Conservation (phyloP, 2,113 vertebrate genomes). For the Urocolius indicus region DNA sequence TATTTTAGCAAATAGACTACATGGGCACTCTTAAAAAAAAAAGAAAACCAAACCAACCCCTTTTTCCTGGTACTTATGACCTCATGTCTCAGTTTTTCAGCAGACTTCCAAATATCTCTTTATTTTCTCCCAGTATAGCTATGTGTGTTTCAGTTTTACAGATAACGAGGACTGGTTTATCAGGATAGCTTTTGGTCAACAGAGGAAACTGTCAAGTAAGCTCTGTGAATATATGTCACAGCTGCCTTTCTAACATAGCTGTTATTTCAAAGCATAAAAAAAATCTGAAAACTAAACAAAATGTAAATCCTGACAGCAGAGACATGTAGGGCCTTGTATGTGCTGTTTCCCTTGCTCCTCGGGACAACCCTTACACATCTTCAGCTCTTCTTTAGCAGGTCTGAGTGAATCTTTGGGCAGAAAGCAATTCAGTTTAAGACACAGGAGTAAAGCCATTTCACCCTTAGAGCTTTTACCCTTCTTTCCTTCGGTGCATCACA, state of each 20-base stretch:
- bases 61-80: not conserved
- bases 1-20: not conserved
- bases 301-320: not conserved
- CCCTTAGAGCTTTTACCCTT: not conserved
- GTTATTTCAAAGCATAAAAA: not conserved
- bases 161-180: not conserved
- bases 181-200: not conserved
- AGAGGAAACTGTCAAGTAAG: not conserved
- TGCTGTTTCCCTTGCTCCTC: not conserved
- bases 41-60: too few relatives aligned
- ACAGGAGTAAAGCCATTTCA: not conserved
- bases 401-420: not conserved
- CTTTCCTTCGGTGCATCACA: not conserved
- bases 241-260: not conserved
- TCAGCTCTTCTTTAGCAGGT: not conserved
- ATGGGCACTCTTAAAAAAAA: not conserved
- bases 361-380: not conserved
- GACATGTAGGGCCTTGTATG: not conserved
- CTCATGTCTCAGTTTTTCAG: not conserved
- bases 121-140: not conserved
- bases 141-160: not conserved
- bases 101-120: not conserved
- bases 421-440: not conserved
- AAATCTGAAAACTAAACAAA: not conserved
- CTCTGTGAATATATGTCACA: not conserved